Conservation (phyloP, 2,797 vertebrate species). For the Enteromius viviparus region DNA sequence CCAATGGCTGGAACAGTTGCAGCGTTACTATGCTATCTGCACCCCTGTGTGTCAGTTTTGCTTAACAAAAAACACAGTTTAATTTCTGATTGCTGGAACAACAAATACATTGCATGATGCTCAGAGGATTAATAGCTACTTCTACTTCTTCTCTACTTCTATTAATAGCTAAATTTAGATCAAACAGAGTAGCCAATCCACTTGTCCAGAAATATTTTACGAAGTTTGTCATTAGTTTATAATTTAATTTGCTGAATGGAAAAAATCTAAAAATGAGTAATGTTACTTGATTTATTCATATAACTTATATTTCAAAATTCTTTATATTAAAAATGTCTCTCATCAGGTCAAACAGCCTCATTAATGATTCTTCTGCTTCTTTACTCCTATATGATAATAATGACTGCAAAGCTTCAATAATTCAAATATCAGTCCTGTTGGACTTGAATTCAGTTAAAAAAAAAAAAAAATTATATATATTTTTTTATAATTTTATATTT, state of each 20-base stretch:
- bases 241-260: neutral
- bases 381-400: neutral
- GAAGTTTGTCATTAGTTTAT: neutral
- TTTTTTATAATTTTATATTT: too few relatives aligned
- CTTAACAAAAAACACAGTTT: conserved; percentile 11
- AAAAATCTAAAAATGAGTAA: neutral
- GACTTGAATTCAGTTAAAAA: neutral
- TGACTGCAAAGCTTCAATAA: neutral
- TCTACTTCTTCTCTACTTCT: too few relatives aligned
- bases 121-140: neutral
- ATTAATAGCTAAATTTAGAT: neutral
- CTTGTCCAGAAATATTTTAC: neutral
- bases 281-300: neutral
- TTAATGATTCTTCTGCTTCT: neutral
- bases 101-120: conserved; percentile 18
- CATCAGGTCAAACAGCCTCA: neutral
- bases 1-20: conserved; percentile 8
- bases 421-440: neutral
- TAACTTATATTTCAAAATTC: neutral
- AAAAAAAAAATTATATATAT: too few relatives aligned
- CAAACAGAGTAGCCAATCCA: neutral
- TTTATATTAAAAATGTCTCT: neutral
- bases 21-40: conserved; percentile 26
- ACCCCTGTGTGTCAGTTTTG: conserved; percentile 29
- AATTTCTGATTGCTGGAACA: conserved; percentile 31